Conservation (phyloP, 2,113 vertebrate genomes). For the Chiloscyllium plagiosum region DNA sequence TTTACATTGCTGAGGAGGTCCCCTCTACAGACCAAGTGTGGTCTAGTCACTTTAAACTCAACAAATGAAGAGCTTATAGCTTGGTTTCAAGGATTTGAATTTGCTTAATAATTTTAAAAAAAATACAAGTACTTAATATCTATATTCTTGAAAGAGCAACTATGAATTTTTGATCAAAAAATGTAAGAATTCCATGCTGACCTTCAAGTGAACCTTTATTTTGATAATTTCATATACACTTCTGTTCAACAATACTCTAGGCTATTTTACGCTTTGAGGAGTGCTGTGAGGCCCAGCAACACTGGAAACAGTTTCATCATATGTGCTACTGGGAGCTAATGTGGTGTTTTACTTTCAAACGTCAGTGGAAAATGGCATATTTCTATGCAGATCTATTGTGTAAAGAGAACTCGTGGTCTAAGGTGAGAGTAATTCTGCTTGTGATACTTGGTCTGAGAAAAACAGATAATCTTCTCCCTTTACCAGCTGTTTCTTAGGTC, state of each 20-base stretch:
- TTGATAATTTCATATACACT: not conserved
- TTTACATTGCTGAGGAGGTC: too few relatives aligned
- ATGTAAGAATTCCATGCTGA: not conserved
- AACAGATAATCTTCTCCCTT: not conserved
- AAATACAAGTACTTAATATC: not conserved
- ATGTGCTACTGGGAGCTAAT: slow-evolving; percentile 99
- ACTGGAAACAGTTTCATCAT: slow-evolving; percentile 96
- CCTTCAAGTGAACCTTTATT: not conserved
- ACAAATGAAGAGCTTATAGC: too few relatives aligned
- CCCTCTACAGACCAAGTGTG: too few relatives aligned
- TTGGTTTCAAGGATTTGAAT: too few relatives aligned
- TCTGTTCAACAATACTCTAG: slow-evolving; percentile 52
- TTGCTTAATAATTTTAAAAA: too few relatives aligned
- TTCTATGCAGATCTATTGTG: slow-evolving; percentile 92
- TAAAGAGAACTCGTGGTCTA: slow-evolving; percentile 95
- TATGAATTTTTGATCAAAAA: not conserved
- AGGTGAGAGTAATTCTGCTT: slow-evolving; percentile 58
- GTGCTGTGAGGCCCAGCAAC: slow-evolving; percentile 89
- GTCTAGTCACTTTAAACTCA: too few relatives aligned
- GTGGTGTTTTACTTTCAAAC: slow-evolving; percentile 98
- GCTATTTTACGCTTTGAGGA: slow-evolving; percentile 82
- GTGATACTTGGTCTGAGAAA: not conserved
- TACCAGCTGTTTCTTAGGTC: not conserved
- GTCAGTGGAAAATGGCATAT: slow-evolving; percentile 96
- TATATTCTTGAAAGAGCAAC: not conserved